Conservation (phyloP, 2,888 invertebrate genomes). For the Halictus ligatus region DNA sequence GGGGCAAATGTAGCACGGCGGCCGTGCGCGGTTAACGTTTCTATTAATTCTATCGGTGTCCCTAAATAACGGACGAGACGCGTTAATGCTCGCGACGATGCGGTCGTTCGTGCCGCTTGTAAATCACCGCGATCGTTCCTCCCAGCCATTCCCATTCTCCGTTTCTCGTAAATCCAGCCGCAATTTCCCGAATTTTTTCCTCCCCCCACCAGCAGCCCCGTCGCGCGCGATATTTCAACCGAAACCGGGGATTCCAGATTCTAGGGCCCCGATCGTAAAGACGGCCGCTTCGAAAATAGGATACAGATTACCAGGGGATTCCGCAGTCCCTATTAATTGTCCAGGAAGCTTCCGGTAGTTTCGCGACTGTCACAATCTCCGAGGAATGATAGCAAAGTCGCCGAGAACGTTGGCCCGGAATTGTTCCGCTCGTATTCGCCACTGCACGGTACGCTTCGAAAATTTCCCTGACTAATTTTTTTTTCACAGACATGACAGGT, state of each 20-base stretch:
- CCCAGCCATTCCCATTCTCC: constrained; percentile 34
- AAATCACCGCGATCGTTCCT: constrained; percentile 36
- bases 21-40: constrained; percentile 52
- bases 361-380: not conserved
- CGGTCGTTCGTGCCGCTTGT: constrained; percentile 40
- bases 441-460: constrained; percentile 63
- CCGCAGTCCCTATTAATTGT: constrained; percentile 1
- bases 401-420: too few species aligned
- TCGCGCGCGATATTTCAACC: not conserved
- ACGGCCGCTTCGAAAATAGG: not conserved
- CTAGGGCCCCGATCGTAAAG: not conserved
- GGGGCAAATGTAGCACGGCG: constrained; percentile 30
- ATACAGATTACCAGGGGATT: not conserved
- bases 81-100: constrained; percentile 58
- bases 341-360: constrained; percentile 2
- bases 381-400: constrained; percentile 12
- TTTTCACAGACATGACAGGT: not conserved
- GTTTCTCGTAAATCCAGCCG: constrained; percentile 41
- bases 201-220: not conserved
- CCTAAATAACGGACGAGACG: constrained; percentile 59
- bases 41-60: constrained; percentile 59
- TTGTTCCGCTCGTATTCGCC: constrained; percentile 53
- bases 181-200: constrained; percentile 19
- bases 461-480: not conserved
- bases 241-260: not conserved